A percentile compares a stretch with the other conserved stretches of the same genome.
These are phyloP conservation scores for Lithophane socia DNA, from an alignment of 2,888 invertebrate species.

Conservation along the genomic window DNA sequence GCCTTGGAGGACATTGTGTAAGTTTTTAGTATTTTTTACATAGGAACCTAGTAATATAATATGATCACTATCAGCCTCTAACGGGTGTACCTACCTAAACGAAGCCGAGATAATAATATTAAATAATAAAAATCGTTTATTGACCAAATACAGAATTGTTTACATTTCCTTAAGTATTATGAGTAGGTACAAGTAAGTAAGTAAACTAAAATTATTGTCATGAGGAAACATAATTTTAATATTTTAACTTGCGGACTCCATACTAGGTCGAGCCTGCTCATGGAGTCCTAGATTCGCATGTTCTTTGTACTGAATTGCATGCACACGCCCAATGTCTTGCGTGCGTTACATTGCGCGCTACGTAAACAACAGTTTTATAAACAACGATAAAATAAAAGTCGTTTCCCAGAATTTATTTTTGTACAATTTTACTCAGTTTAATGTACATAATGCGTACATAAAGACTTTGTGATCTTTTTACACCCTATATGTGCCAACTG, in stretches of 20 bases:
- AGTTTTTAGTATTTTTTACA: slow-evolving; percentile 37
- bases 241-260: too few relatives aligned
- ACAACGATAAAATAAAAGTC: neutral
- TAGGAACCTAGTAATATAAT: neutral
- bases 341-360: neutral
- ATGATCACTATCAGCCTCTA: neutral
- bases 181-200: too few relatives aligned
- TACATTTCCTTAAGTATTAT: too few relatives aligned
- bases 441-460: neutral
- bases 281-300: too few relatives aligned
- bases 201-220: too few relatives aligned
- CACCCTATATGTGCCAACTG: too few relatives aligned
- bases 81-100: neutral
- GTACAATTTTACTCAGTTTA: neutral
- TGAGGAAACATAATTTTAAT: too few relatives aligned
- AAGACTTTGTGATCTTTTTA: neutral
- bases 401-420: neutral
- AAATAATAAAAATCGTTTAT: too few relatives aligned
- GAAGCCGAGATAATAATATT: neutral
- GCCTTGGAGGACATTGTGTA: slow-evolving; percentile 57
- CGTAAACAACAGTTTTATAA: too few relatives aligned
- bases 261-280: too few relatives aligned
- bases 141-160: too few relatives aligned
- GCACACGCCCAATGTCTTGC: neutral
- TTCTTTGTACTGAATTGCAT: neutral